These are phyloP conservation scores for Spea multiplicata DNA, from an alignment of 2,113 vertebrate genomes.

Conservation along the genomic window DNA sequence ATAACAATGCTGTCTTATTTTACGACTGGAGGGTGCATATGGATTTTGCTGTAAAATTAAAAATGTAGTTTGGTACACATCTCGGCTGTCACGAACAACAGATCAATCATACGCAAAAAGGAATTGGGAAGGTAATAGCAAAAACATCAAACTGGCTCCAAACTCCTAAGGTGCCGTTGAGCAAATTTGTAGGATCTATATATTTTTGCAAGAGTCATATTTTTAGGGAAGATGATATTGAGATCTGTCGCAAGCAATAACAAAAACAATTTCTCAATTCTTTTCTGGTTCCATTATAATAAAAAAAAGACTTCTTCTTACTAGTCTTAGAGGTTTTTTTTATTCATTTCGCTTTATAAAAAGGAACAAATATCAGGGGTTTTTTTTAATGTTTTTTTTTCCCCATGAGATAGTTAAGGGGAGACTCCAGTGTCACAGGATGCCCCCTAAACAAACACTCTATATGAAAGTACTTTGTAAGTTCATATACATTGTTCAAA, in stretches of 20 bases:
- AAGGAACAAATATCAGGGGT: too few relatives aligned
- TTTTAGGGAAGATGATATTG: constrained; percentile 1
- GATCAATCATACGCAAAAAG: constrained; percentile 38
- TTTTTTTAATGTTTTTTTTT: too few relatives aligned
- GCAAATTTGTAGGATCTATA: constrained; percentile 22
- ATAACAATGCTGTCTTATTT: constrained; percentile 37
- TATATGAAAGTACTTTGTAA: too few relatives aligned
- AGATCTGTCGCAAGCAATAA: too few relatives aligned
- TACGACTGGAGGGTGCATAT: constrained; percentile 43
- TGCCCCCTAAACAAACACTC: too few relatives aligned
- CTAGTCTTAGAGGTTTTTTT: too few relatives aligned
- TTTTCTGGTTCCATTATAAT: neutral
- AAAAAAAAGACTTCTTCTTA: neutral
- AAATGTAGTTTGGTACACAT: constrained; percentile 42
- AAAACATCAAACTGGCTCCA: constrained; percentile 27
- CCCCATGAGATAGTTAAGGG: too few relatives aligned
- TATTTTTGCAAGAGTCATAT: constrained; percentile 16
- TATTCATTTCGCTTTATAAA: too few relatives aligned
- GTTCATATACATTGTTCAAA: too few relatives aligned
- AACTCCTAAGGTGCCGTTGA: constrained; percentile 5
- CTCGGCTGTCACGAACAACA: constrained; percentile 43
- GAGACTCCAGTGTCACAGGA: too few relatives aligned
- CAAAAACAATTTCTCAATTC: neutral
- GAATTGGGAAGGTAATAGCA: constrained; percentile 25
- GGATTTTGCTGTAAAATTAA: constrained; percentile 49